phyloP scores from a whole-genome alignment of 2,797 vertebrate genomes.

The Sebastes vulpes region DNA sequence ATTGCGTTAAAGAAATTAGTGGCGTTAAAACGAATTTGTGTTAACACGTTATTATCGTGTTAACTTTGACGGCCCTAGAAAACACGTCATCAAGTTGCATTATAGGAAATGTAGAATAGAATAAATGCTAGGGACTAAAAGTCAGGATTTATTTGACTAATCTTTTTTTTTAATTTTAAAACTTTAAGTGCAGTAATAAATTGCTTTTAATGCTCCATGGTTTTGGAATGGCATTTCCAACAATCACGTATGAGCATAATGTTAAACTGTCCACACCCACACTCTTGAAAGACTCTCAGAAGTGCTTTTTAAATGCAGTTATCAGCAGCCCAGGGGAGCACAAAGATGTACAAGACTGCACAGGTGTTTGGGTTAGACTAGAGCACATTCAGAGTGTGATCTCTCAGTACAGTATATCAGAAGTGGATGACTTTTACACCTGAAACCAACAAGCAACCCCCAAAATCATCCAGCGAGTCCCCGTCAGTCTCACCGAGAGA shows the following conservation, averaged over 20 bases:
- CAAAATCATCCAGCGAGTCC: slow-evolving; percentile 18
- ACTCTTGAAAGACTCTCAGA: slow-evolving; percentile 18
- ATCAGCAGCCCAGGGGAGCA: slow-evolving; percentile 26
- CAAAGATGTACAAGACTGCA: slow-evolving; percentile 6
- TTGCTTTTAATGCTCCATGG: neutral
- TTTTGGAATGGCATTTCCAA: neutral
- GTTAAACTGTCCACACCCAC: neutral
- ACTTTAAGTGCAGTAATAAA: neutral
- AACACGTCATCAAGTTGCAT: neutral
- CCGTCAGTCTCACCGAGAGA: slow-evolving; percentile 13
- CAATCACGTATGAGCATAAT: neutral
- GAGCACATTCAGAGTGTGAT: slow-evolving; percentile 22
- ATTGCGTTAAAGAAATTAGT: no score
- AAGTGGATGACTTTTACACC: slow-evolving; percentile 30
- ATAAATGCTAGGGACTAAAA: neutral
- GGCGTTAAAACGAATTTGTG: no score
- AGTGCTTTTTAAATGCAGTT: slow-evolving; percentile 34
- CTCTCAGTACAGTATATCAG: slow-evolving; percentile 32
- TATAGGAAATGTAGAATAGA: neutral
- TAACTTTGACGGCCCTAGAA: no score
- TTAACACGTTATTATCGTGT: no score
- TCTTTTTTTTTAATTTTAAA: neutral
- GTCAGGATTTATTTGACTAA: neutral
- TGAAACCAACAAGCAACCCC: slow-evolving; percentile 35
- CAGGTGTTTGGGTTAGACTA: slow-evolving; percentile 18